phyloP scores from a whole-genome alignment of 2,113 vertebrate species.

The Tenebrosternarchus preto region DNA sequence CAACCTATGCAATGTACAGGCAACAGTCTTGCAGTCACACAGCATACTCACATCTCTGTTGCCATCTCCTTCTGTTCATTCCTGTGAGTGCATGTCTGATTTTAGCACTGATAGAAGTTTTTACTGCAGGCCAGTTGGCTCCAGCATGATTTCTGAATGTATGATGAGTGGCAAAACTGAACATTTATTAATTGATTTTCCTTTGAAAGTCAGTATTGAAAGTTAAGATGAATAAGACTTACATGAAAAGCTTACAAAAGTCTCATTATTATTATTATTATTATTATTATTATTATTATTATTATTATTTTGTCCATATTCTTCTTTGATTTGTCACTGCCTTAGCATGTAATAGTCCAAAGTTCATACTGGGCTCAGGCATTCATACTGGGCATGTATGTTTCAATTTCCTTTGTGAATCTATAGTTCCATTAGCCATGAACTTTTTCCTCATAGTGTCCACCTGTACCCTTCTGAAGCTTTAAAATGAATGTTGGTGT shows the following conservation, averaged over 20 bases:
- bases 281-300: not conserved
- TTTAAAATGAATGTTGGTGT: conserved; percentile 30
- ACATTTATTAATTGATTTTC: not conserved
- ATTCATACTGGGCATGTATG: conserved; percentile 13
- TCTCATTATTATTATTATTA: no score
- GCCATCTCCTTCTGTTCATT: not conserved
- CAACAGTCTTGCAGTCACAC: conserved; percentile 15
- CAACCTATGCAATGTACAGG: conserved; percentile 54
- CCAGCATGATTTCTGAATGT: not conserved
- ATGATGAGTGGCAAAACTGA: not conserved
- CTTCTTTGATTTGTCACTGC: conserved; percentile 19
- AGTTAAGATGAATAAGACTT: not conserved
- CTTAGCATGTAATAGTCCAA: conserved; percentile 36
- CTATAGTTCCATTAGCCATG: not conserved
- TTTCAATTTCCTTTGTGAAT: not conserved
- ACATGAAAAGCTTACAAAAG: not conserved
- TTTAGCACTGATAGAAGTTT: no score
- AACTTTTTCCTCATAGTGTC: conserved; percentile 31
- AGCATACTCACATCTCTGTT: not conserved
- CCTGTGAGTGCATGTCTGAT: conserved; percentile 21
- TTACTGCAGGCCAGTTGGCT: no score
- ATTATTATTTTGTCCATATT: not conserved
- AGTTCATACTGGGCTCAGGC: no score
- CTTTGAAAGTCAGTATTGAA: not conserved
- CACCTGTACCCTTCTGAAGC: conserved; percentile 26